phyloP scores from a whole-genome alignment of 2,113 vertebrate species.

The Toxostoma redivivum region DNA sequence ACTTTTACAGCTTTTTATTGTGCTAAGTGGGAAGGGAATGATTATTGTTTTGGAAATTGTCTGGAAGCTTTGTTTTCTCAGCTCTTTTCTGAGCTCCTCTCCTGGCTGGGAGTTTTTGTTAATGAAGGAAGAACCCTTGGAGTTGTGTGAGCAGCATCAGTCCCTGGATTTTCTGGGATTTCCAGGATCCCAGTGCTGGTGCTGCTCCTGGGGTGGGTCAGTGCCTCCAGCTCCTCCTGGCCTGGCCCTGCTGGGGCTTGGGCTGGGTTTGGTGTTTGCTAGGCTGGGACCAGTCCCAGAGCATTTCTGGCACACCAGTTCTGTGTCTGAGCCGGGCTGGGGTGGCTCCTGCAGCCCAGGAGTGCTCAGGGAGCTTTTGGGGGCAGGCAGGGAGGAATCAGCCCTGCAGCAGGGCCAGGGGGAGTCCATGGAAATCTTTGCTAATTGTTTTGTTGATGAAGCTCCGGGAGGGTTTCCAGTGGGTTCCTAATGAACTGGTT shows the following conservation, averaged over 20 bases:
- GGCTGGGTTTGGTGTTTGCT: not conserved
- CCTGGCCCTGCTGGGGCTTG: not conserved
- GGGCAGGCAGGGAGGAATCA: not conserved
- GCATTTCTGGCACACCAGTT: rapidly evolving
- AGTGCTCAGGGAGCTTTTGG: rapidly evolving
- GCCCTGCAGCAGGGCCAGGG: not conserved
- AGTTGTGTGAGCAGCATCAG: not conserved
- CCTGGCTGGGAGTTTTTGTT: not conserved
- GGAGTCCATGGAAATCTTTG: not conserved
- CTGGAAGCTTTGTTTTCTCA: not conserved
- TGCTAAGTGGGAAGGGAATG: not conserved
- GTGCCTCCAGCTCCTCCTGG: not conserved
- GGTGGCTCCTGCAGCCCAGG: not conserved
- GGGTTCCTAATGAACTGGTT: constrained; percentile 67
- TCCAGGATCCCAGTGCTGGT: not conserved
- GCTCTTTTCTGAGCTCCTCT: not conserved
- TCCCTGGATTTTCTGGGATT: rapidly evolving
- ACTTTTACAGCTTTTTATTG: not conserved
- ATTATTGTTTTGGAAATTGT: not conserved
- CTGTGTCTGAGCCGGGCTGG: rapidly evolving
- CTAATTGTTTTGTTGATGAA: constrained; percentile 76
- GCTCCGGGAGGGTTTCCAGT: constrained; percentile 35
- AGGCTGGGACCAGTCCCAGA: not conserved
- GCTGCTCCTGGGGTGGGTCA: not conserved
- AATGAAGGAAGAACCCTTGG: not conserved